A percentile compares a stretch with the other conserved stretches of the same genome.
phyloP scores from a whole-genome alignment of 2,113 vertebrate species.

The Tylochromis polylepis region DNA sequence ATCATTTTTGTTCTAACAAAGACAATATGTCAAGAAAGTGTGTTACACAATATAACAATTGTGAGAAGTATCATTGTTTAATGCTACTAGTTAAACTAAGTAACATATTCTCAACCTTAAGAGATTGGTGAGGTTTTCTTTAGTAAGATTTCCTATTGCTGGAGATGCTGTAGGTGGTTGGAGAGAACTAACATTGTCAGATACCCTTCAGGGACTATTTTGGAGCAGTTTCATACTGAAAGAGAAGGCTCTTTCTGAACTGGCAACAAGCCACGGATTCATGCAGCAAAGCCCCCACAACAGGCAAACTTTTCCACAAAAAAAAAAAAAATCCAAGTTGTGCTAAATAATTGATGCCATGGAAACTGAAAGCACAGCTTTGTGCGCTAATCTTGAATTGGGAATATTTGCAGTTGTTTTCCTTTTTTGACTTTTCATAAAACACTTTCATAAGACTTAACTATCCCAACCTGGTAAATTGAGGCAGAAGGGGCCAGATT shows the following conservation, averaged over 20 bases:
- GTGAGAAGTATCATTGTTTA: background rate
- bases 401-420: background rate
- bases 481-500: background rate
- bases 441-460: background rate
- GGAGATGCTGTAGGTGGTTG: background rate
- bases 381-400: background rate
- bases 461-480: background rate
- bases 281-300: background rate
- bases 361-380: background rate
- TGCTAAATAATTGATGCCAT: background rate
- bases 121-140: background rate
- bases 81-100: background rate
- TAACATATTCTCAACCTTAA: background rate
- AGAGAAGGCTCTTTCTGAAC: background rate
- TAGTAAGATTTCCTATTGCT: background rate
- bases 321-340: background rate
- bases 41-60: background rate
- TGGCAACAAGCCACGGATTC: background rate
- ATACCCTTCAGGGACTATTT: background rate
- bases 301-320: background rate
- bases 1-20: background rate
- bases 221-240: background rate
- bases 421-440: background rate
- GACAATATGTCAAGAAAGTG: background rate
- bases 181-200: background rate